Percentiles rank a stretch among this genome's conserved stretches.
Conservation (phyloP, 2,113 vertebrate species). For the Leptosomus discolor region DNA sequence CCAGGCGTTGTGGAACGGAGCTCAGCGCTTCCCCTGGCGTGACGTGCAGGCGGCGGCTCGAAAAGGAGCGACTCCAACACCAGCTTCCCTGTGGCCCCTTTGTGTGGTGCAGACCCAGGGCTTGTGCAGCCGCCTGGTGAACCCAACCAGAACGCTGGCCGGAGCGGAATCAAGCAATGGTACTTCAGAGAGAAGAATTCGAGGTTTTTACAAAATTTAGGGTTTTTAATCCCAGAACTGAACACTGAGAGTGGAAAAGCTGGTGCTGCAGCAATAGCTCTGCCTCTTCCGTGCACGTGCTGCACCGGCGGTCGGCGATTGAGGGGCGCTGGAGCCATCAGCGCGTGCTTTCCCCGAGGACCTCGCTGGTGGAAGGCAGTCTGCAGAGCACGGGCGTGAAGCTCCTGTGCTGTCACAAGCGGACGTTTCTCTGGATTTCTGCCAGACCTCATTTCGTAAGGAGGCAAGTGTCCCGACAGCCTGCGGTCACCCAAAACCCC, state of each 20-base stretch:
- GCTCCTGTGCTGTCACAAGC: accelerated
- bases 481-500: neutral
- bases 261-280: too few relatives aligned
- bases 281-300: accelerated
- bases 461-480: accelerated
- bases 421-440: neutral
- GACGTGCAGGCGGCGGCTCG: neutral
- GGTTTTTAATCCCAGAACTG: neutral
- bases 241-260: accelerated
- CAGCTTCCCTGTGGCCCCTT: too few relatives aligned
- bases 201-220: neutral
- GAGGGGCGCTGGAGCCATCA: accelerated
- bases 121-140: neutral
- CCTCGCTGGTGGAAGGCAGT: neutral
- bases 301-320: accelerated
- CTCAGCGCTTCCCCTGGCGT: accelerated
- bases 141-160: neutral
- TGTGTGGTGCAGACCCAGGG: neutral
- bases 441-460: neutral
- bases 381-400: neutral
- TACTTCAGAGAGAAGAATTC: neutral
- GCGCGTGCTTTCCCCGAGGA: accelerated
- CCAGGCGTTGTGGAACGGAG: neutral
- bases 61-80: neutral
- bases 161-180: too few relatives aligned